Evolutionary conservation across 2,888 invertebrate species (phyloP).

Genomic region (Himalopsyche kuldschensis): DNA sequence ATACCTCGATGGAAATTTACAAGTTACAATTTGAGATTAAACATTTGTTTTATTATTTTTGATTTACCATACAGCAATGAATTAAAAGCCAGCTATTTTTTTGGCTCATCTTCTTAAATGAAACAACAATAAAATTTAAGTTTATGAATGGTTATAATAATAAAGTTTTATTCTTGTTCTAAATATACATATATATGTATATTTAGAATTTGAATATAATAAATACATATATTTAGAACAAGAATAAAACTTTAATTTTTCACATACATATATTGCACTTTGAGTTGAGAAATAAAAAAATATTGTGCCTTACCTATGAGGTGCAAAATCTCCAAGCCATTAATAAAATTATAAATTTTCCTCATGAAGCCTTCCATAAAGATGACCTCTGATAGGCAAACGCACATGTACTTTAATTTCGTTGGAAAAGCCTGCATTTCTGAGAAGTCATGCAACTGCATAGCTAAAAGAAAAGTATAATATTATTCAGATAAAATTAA

Average conservation of each 20-base stretch:
- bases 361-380: conserved; percentile 99
- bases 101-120: no score
- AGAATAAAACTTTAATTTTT: no score
- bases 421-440: conserved; percentile 99
- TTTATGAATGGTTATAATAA: no score
- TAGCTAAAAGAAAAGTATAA: conserved; percentile 60
- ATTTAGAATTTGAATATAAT: background rate
- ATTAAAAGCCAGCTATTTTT: no score
- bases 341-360: conserved; percentile 99
- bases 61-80: no score
- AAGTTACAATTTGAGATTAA: no score
- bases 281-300: background rate
- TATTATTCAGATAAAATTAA: background rate
- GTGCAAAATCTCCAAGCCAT: conserved; percentile 95
- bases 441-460: conserved; percentile 99
- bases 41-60: no score
- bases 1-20: no score
- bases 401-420: conserved; percentile 90
- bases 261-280: no score
- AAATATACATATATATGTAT: no score
- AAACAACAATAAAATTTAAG: no score
- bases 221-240: background rate
- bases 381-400: conserved; percentile 98
- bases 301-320: conserved; percentile 72
- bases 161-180: no score